These are phyloP conservation scores for Xylocopa sonorina DNA, from an alignment of 1,140 invertebrate species.

Conservation along the genomic window DNA sequence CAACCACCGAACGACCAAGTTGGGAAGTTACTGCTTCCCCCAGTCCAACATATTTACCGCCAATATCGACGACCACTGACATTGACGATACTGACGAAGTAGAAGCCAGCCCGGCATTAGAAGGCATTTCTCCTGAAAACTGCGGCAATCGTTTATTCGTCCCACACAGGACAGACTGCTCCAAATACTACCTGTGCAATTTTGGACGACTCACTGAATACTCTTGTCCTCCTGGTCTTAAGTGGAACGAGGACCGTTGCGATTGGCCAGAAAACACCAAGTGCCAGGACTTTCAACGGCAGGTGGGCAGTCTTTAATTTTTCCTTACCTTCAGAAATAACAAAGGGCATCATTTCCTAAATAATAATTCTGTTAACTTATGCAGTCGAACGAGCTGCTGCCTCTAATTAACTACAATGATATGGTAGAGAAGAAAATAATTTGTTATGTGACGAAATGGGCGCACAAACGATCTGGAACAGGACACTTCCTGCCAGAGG, in stretches of 20 bases:
- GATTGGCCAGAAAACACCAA: conserved; percentile 89
- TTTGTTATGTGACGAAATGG: conserved; percentile 95
- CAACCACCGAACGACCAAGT: conserved; percentile 38
- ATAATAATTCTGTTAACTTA: no score
- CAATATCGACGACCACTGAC: conserved; percentile 32
- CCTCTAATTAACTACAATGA: conserved; percentile 23
- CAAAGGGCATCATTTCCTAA: no score
- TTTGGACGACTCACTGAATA: conserved; percentile 86
- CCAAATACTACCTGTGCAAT: conserved; percentile 91
- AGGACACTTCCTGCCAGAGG: conserved; percentile 92
- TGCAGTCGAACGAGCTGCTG: conserved; percentile 26
- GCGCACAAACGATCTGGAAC: conserved; percentile 90
- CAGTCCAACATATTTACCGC: conserved; percentile 56
- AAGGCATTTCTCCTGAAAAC: conserved; percentile 64
- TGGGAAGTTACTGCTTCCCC: conserved; percentile 49
- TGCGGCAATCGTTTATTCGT: conserved; percentile 85
- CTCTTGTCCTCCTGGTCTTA: conserved; percentile 86
- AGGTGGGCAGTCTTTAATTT: conserved; percentile 12
- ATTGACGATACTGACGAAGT: conserved; percentile 73
- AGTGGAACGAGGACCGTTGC: conserved; percentile 90
- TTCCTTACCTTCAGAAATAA: no score
- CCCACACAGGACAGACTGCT: conserved; percentile 87
- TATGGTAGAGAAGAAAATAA: conserved; percentile 82
- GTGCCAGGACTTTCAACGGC: conserved; percentile 76
- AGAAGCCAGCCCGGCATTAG: conserved; percentile 61